Base-by-base conservation (phyloP, 2,888 invertebrate genomes). In the Conomelus anceps region DNA sequence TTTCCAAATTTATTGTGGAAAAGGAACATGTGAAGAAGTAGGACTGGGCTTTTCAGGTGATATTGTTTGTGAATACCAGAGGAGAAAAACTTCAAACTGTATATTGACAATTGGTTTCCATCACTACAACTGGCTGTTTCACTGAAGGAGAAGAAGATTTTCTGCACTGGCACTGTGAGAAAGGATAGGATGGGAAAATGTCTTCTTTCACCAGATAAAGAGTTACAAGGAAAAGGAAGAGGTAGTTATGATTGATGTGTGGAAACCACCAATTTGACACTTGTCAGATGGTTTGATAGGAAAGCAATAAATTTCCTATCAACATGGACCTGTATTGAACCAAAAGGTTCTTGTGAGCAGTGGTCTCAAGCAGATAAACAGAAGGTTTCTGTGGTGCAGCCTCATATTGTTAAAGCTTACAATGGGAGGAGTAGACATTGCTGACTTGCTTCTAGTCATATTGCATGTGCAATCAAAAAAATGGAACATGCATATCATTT, bases 401-500 rank as follows among this genome's bases (percentile, higher is more conserved):
- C 91, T 88, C 90, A 90, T 88, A 91, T 91, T 22, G 90, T 92
- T 4, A 91, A 89, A 90, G 91, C 91, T 88, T 92, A 92, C 90
- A 92, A 91, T 92, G 91, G 92, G 92, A 34, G 92, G 92, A 4
- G n/a, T 92, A 7, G 92, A 93, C 90, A 89, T 92, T 11, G 91
- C 91, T 84, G 92, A 92, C 89, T 91, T 92, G 89, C 89, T 93
- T 26, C 91, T 92, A 92, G 20, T 91, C 92, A 63, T 92, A 92
- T 89, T 91, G 92, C 63, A 91, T 23, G 90, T 91, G 9, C 85
- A 91, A 63, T 91, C 89, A 11, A 90, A 90, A 24, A 92, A 91
- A 87, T 90, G 90, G 86, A 91, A 92, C 87, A 92, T 91, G 90
- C 91, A 91, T 91, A 90, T 92, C 20, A 85, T 91, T 34, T 91